Percentiles rank a stretch among this genome's conserved stretches.
phyloP scores from a whole-genome alignment of 2,888 invertebrate genomes.

The Tortrix viridana region DNA sequence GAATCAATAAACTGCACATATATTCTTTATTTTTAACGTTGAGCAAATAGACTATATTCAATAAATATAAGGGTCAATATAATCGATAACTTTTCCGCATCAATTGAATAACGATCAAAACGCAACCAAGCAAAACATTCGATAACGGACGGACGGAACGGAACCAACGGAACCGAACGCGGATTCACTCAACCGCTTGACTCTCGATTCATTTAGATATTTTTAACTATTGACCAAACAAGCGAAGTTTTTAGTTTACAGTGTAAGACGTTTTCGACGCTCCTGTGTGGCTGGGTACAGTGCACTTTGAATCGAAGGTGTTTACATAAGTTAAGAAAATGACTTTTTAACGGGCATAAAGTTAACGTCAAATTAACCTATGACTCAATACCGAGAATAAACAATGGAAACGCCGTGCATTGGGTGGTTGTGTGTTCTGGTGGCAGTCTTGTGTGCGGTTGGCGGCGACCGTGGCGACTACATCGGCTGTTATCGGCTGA shows the following conservation, averaged over 20 bases:
- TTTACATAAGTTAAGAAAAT: slow-evolving; percentile 12
- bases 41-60: too few species aligned
- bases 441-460: slow-evolving; percentile 48
- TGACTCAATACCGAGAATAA: slow-evolving; percentile 38
- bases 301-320: background rate
- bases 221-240: slow-evolving; percentile 33
- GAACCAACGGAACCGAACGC: slow-evolving; percentile 29
- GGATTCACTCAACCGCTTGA: slow-evolving; percentile 30
- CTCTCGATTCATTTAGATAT: slow-evolving; percentile 2
- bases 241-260: slow-evolving; percentile 14
- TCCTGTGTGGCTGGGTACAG: background rate
- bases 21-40: too few species aligned
- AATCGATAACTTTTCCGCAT: background rate
- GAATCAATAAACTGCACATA: too few species aligned
- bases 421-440: slow-evolving; percentile 23
- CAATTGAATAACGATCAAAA: slow-evolving; percentile 23
- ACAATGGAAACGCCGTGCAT: slow-evolving; percentile 32
- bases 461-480: slow-evolving; percentile 72
- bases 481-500: slow-evolving; percentile 71
- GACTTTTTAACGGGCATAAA: slow-evolving; percentile 27
- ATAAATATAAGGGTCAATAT: too few species aligned
- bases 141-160: slow-evolving; percentile 14
- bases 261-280: background rate
- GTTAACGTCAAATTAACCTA: slow-evolving; percentile 35
- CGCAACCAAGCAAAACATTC: slow-evolving; percentile 25